A percentile compares a stretch with the other conserved stretches of the same genome.
These are phyloP conservation scores for Catagonus wagneri DNA, from an alignment of 2,113 vertebrate species.

Conservation along the genomic window DNA sequence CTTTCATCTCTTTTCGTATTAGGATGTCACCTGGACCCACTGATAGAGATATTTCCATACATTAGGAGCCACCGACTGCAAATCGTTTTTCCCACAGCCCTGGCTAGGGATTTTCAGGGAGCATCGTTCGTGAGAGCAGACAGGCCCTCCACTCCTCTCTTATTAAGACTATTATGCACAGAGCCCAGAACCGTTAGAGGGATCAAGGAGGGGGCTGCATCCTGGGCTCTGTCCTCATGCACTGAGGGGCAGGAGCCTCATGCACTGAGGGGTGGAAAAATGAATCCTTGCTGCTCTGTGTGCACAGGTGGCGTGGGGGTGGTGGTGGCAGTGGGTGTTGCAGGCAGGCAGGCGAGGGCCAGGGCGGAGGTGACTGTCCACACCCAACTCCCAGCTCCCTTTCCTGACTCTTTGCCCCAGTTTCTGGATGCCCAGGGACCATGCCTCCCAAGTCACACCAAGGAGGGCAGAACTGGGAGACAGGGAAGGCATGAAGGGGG, in stretches of 20 bases:
- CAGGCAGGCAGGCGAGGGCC: no score
- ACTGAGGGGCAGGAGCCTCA: fast-evolving
- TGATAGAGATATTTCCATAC: background rate
- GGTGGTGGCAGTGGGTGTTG: no score
- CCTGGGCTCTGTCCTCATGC: fast-evolving
- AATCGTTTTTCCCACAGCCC: background rate
- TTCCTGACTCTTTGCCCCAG: fast-evolving
- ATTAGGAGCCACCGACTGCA: background rate
- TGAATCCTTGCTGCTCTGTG: fast-evolving
- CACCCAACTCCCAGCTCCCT: background rate
- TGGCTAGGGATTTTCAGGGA: background rate
- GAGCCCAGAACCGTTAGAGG: background rate
- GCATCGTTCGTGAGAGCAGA: background rate
- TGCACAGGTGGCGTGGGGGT: background rate
- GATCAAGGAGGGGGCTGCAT: background rate
- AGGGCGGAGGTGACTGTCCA: fast-evolving
- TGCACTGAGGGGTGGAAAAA: fast-evolving
- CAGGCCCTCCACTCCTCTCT: background rate
- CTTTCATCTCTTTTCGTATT: background rate
- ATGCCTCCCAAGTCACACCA: fast-evolving
- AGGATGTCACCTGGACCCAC: fast-evolving
- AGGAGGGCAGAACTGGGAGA: background rate
- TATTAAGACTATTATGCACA: background rate
- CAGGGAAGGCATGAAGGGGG: fast-evolving
- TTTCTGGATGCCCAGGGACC: fast-evolving